Evolutionary conservation across 1,140 invertebrate genomes (phyloP).

Genomic region (Panulirus ornatus): DNA sequence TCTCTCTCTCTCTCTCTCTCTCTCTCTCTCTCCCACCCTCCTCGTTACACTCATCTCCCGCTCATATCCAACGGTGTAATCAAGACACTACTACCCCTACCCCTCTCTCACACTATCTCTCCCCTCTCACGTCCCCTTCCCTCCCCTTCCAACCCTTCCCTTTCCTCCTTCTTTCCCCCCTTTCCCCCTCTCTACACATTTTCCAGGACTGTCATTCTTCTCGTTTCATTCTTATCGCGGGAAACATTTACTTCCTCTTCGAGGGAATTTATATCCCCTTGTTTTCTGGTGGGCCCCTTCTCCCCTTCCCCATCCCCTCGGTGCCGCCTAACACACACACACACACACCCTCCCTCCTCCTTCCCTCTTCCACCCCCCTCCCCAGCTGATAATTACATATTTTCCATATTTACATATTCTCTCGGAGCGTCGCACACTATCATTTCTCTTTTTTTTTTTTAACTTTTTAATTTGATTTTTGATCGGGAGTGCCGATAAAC

Average conservation of each 20-base stretch:
- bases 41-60: background rate
- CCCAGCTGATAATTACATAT: background rate
- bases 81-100: no score
- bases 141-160: background rate
- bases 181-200: background rate
- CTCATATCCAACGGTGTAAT: no score
- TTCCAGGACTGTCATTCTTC: background rate
- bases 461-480: background rate
- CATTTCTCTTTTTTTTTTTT: background rate
- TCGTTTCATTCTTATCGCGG: background rate
- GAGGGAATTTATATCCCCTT: constrained; percentile 1
- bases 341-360: background rate
- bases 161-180: background rate
- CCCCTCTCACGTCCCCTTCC: background rate
- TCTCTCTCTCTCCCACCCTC: background rate
- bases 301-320: background rate
- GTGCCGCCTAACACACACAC: no score
- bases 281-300: constrained; percentile 8
- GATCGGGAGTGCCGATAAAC: background rate
- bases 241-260: constrained; percentile 21
- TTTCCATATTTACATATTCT: constrained; percentile 32
- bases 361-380: background rate
- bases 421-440: background rate
- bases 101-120: background rate
- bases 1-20: background rate